Percentiles rank a stretch among this genome's conserved stretches.
Conservation (phyloP, 2,113 vertebrate species). For the Peucedramus taeniatus region DNA sequence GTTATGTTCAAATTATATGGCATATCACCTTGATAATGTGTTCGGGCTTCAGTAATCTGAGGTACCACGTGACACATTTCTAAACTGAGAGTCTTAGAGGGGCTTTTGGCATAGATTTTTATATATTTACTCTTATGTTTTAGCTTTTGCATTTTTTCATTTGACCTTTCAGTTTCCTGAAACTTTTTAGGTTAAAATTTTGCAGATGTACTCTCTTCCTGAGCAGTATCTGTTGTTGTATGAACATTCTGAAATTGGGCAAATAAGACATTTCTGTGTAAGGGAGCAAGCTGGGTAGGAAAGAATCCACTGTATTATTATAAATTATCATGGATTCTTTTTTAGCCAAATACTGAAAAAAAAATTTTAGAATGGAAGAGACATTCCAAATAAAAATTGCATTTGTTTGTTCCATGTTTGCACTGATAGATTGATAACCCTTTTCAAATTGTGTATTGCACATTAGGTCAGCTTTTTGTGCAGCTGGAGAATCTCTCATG, state of each 20-base stretch:
- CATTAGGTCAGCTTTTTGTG: not conserved
- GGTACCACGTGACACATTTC: not conserved
- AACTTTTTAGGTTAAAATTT: not conserved
- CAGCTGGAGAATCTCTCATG: not conserved
- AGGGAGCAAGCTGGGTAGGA: not conserved
- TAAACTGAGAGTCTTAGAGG: not conserved
- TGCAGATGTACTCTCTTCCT: not conserved
- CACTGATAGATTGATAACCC: not conserved
- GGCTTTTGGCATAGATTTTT: not conserved
- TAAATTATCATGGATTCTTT: not conserved
- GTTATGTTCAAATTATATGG: conserved; percentile 19
- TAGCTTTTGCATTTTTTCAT: not conserved
- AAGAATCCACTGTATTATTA: not conserved
- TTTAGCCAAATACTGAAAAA: not conserved
- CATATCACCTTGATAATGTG: not conserved
- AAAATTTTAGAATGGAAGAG: not conserved
- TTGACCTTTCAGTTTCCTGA: not conserved
- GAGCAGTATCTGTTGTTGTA: not conserved
- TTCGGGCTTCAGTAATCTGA: not conserved
- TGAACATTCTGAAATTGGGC: not conserved
- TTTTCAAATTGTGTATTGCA: not conserved
- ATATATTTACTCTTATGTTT: not conserved
- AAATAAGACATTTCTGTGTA: not conserved
- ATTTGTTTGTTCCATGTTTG: not conserved
- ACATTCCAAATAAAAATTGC: not conserved